phyloP scores from a whole-genome alignment of 2,113 vertebrate species.

The Caracal caracal region DNA sequence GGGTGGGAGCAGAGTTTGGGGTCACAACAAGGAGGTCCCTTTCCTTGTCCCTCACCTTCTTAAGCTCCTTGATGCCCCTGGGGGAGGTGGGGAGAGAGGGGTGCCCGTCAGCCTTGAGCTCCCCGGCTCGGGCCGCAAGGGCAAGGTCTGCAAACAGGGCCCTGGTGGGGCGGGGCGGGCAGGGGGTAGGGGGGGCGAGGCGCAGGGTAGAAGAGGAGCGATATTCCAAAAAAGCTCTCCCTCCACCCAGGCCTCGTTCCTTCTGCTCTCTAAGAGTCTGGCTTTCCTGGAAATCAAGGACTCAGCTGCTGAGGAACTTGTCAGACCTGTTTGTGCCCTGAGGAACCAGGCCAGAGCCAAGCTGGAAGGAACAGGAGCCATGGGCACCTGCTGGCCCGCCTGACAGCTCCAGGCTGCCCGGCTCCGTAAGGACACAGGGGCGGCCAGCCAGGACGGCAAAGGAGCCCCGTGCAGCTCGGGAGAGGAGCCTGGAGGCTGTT shows the following conservation, averaged over 20 bases:
- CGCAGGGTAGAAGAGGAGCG: accelerated
- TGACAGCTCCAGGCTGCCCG: accelerated
- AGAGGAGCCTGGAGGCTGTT: neutral
- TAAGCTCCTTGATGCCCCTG: neutral
- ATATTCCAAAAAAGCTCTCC: neutral
- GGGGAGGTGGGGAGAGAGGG: neutral
- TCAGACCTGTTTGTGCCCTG: constrained; percentile 21
- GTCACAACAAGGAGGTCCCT: neutral
- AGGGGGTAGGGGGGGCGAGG: neutral
- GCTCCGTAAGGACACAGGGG: neutral
- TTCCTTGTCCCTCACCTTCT: neutral
- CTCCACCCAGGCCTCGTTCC: neutral
- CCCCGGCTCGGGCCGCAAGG: neutral
- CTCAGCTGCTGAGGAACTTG: neutral
- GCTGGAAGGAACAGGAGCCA: neutral
- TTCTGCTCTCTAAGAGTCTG: constrained; percentile 39
- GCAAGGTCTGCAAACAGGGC: neutral
- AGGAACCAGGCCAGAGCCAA: neutral
- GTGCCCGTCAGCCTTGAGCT: neutral
- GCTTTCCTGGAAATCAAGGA: constrained; percentile 46
- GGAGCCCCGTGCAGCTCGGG: neutral
- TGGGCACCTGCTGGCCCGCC: neutral
- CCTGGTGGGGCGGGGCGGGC: neutral
- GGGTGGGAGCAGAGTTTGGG: neutral
- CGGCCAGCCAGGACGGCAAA: accelerated